Evolutionary conservation across 2,113 vertebrate species (phyloP).

Genomic region (Etheostoma cragini): DNA sequence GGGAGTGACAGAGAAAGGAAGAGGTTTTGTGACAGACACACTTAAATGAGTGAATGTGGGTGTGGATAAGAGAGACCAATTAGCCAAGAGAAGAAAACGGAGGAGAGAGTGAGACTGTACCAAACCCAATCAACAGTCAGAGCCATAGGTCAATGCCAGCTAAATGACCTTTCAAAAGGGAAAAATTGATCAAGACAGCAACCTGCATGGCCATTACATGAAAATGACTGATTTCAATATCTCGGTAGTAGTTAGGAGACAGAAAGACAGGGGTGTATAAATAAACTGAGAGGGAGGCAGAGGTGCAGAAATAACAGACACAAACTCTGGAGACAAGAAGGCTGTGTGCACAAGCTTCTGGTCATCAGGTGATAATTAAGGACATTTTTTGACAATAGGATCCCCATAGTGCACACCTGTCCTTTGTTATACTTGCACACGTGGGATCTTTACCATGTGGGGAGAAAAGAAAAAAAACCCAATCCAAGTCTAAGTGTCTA

Average conservation of each 20-base stretch:
- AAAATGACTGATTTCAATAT: constrained; percentile 14
- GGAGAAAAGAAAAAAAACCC: not conserved
- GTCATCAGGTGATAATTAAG: not conserved
- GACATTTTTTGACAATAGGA: not conserved
- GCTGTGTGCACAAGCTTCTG: not conserved
- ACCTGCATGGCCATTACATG: constrained; percentile 12
- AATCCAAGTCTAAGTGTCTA: not conserved
- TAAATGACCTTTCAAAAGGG: constrained; percentile 5
- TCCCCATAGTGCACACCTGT: not conserved
- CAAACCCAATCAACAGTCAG: constrained; percentile 1
- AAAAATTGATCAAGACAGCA: constrained; percentile 7
- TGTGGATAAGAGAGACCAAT: constrained; percentile 20
- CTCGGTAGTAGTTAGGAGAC: no score
- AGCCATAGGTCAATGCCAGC: constrained; percentile 17
- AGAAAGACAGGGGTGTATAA: not conserved
- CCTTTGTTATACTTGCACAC: not conserved
- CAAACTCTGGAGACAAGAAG: not conserved
- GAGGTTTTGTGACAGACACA: constrained; percentile 11
- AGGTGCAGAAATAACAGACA: not conserved
- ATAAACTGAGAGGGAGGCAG: not conserved
- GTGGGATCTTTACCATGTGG: not conserved
- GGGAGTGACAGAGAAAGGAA: not conserved
- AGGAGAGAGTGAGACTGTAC: not conserved
- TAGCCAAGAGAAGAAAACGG: not conserved
- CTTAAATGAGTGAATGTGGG: constrained; percentile 34